Conservation (phyloP, 2,888 invertebrate genomes). For the Steinernema carpocapsae region DNA sequence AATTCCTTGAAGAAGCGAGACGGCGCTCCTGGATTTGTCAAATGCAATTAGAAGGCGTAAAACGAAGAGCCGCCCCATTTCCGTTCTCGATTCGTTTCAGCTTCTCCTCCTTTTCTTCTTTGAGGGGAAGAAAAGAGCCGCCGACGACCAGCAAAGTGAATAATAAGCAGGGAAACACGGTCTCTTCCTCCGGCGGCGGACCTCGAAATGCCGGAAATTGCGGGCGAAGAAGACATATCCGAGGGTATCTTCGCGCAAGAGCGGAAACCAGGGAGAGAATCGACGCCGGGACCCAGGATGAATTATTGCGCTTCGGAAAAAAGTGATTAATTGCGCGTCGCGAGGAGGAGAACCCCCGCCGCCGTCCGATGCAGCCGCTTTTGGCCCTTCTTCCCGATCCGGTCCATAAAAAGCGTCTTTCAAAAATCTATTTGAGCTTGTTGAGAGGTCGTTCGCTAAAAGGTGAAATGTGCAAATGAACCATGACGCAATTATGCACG, state of each 20-base stretch:
- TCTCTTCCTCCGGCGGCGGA: background rate
- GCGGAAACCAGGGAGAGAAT: background rate
- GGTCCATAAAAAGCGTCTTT: background rate
- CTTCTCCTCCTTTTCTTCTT: background rate
- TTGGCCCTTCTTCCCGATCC: conserved; percentile 1
- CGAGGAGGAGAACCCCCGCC: background rate
- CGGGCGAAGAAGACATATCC: background rate
- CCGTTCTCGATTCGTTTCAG: background rate
- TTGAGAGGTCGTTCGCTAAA: background rate
- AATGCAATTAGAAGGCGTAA: conserved; percentile 24
- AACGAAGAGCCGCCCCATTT: background rate
- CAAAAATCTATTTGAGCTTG: background rate
- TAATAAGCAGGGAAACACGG: background rate
- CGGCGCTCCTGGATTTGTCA: background rate
- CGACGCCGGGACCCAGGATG: conserved; percentile 11
- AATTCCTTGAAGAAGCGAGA: background rate
- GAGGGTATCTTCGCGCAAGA: background rate
- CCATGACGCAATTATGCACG: background rate
- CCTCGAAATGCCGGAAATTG: background rate
- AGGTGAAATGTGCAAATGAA: conserved; percentile 2
- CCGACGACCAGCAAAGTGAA: background rate
- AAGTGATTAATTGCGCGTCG: conserved; percentile 31
- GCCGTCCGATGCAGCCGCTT: background rate
- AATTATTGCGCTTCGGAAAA: conserved; percentile 22
- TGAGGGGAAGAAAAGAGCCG: background rate